Base-by-base conservation (phyloP, 2,113 vertebrate genomes). In the Sylvilagus bachmani region DNA sequence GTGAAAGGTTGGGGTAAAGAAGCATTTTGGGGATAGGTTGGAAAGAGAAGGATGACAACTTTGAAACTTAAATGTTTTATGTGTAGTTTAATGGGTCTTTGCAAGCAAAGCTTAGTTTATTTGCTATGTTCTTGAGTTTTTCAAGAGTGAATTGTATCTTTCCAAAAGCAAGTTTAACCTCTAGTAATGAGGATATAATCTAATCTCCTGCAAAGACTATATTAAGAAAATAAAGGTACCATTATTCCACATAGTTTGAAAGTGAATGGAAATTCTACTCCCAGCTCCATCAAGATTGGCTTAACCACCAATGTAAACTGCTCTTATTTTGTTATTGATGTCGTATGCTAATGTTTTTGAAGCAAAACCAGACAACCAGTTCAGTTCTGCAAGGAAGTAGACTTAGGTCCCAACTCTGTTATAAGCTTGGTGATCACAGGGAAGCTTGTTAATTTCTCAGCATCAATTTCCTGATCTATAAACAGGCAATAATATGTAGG, bases 201-300 rank as follows among this genome's bases (percentile, higher is more conserved):
- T 95, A 93, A 97, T 95, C 90, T 96, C 74, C 89, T 67, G 25
- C 67, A 92, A 93, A 24, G 73, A 90, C 90, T 95, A 71, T 71
- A 95, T 95, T 89, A 94, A 75, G 85, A 94, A 97, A 86, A 92
- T 97, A 96, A 97, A 96, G 91, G 78, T 92, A 88, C 25, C 83
- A 86, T 96, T 96, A 97, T 94, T 95, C 78, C 67, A 92, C 79
- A 90, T 75, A 38, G 83, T 93, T 94, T 96, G 62, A 95, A 97
- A 95, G 79, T 69, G 69, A 96, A 80, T 95, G 93, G 94, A 95
- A 96, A 95, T 78, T 95, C 74, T 88, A 94, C 19, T 79, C 75
- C 38, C 33, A 80, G 38, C 44, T 92, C 83, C 82, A 95, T 95
- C 82, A 95, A 96, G 88, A 97, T 80, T 82, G 70, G 78, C 73